Conservation (phyloP, 2,113 vertebrate species). For the Hepsetus odoe region DNA sequence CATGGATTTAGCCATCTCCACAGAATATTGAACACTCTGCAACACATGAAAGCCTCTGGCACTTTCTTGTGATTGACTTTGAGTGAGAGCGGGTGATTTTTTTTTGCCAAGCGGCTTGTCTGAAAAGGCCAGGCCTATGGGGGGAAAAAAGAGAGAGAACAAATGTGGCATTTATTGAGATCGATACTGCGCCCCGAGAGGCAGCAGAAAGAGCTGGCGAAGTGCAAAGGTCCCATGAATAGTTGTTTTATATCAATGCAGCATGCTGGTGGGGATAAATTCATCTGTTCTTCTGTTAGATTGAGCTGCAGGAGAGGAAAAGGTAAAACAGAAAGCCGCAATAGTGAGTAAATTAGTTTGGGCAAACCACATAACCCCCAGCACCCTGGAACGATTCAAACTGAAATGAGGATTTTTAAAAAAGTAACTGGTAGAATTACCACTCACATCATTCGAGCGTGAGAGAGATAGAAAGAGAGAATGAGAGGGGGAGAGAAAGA, state of each 20-base stretch:
- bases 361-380: slow-evolving; percentile 13
- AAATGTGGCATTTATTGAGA: slow-evolving; percentile 60
- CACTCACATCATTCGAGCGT: neutral
- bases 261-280: slow-evolving; percentile 15
- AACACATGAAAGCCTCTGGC: slow-evolving; percentile 43
- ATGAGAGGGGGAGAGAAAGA: neutral
- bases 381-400: neutral
- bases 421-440: slow-evolving; percentile 32
- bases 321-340: slow-evolving; percentile 22
- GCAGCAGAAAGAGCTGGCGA: slow-evolving; percentile 37
- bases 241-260: slow-evolving; percentile 45
- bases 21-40: slow-evolving; percentile 39
- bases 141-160: slow-evolving; percentile 48
- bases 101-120: slow-evolving; percentile 34
- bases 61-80: slow-evolving; percentile 44
- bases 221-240: slow-evolving; percentile 42
- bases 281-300: slow-evolving; percentile 30
- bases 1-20: slow-evolving; percentile 31
- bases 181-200: slow-evolving; percentile 50
- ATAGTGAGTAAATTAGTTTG: slow-evolving; percentile 39
- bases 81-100: slow-evolving; percentile 22
- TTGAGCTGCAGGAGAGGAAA: slow-evolving; percentile 4
- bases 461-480: neutral
- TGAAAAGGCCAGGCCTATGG: slow-evolving; percentile 53
- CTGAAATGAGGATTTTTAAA: slow-evolving; percentile 21